Evolutionary conservation across 1,140 invertebrate species (phyloP).

Genomic region (Drosophila equinoxialis): DNA sequence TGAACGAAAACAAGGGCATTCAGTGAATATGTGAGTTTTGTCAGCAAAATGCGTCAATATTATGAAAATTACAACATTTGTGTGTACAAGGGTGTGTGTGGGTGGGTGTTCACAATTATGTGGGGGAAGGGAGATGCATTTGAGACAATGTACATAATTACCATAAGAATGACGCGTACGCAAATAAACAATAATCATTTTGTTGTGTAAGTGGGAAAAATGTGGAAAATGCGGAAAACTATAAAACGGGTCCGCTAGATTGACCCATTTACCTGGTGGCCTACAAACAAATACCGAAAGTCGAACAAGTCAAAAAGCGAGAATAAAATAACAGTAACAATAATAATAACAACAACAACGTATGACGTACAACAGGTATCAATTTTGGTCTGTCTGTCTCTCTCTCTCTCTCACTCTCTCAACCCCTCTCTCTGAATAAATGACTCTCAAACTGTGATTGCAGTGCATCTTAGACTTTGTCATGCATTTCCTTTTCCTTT

Average conservation of each 20-base stretch:
- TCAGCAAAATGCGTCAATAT: background rate
- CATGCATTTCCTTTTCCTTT: conserved; percentile 41
- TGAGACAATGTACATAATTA: background rate
- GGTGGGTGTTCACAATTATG: background rate
- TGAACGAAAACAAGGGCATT: background rate
- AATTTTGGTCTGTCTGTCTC: conserved; percentile 9
- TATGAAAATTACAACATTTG: conserved; percentile 1
- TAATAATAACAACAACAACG: conserved; percentile 49
- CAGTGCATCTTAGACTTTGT: conserved; percentile 47
- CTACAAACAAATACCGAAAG: conserved; percentile 28
- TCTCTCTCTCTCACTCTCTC: conserved; percentile 6
- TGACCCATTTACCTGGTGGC: conserved; percentile 65
- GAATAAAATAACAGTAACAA: conserved; percentile 33
- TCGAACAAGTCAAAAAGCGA: conserved; percentile 55
- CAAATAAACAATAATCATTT: conserved; percentile 1
- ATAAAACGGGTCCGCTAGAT: conserved; percentile 18
- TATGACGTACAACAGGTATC: conserved; percentile 48
- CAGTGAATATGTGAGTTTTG: background rate
- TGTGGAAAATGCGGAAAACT: background rate
- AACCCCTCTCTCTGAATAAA: conserved; percentile 19
- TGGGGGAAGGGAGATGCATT: background rate
- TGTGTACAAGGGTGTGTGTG: background rate
- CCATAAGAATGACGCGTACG: background rate
- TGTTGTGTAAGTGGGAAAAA: background rate
- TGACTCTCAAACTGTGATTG: conserved; percentile 33